These are phyloP conservation scores for Cyprinodon tularosa DNA, from an alignment of 2,113 vertebrate genomes.

Conservation along the genomic window DNA sequence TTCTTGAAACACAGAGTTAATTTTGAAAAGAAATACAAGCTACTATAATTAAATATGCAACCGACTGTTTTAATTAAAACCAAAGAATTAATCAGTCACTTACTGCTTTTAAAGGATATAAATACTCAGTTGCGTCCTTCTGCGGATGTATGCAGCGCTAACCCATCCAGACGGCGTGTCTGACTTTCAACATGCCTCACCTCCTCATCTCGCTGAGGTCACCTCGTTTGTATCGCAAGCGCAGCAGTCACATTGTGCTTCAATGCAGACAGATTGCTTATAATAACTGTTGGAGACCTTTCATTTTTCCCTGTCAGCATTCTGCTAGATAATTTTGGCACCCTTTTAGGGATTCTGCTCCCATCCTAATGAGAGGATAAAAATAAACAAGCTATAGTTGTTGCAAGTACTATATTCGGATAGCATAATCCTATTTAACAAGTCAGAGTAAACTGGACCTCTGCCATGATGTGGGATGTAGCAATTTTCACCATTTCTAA, in stretches of 20 bases:
- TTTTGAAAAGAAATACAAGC: not conserved
- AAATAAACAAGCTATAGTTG: constrained; percentile 83
- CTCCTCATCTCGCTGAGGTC: constrained; percentile 75
- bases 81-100: constrained; percentile 2
- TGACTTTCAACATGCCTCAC: constrained; percentile 75
- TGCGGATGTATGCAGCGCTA: constrained; percentile 19
- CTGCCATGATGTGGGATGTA: constrained; percentile 71
- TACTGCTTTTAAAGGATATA: not conserved
- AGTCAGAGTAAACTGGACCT: constrained; percentile 74
- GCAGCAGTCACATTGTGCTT: constrained; percentile 83
- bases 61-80: not conserved
- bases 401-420: constrained; percentile 82
- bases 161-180: constrained; percentile 69
- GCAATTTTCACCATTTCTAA: constrained; percentile 82
- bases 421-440: constrained; percentile 83
- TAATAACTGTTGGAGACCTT: constrained; percentile 84
- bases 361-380: constrained; percentile 82
- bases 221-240: constrained; percentile 80
- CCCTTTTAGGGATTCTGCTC: constrained; percentile 79
- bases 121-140: constrained; percentile 25
- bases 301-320: constrained; percentile 85
- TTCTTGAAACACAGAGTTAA: not conserved
- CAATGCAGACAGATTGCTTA: constrained; percentile 84
- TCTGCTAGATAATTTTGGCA: constrained; percentile 84
- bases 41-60: not conserved